A percentile compares a stretch with the other conserved stretches of the same genome.
phyloP scores from a whole-genome alignment of 2,113 vertebrate genomes.

The Azemiops feae region DNA sequence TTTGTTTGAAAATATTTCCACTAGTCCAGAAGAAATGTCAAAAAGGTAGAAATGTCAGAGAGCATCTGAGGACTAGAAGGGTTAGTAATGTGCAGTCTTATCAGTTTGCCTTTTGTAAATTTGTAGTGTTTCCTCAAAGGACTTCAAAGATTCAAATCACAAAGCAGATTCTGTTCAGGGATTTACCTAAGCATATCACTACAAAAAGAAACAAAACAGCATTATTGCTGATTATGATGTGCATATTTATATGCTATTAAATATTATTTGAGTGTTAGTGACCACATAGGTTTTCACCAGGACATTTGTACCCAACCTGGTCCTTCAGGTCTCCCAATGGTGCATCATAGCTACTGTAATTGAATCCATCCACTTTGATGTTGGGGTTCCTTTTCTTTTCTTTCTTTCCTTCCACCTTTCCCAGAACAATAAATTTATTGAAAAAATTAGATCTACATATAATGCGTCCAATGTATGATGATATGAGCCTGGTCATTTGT shows the following conservation, averaged over 20 bases:
- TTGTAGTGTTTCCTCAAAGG: not conserved
- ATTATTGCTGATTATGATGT: not conserved
- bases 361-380: not conserved
- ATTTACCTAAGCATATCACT: not conserved
- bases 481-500: not conserved
- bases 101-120: not conserved
- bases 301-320: not conserved
- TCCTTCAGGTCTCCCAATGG: not conserved
- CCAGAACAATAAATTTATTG: not conserved
- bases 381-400: not conserved
- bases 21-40: not conserved
- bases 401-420: not conserved
- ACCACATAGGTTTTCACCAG: not conserved
- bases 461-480: not conserved
- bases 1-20: not conserved
- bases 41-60: not conserved
- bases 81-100: not conserved
- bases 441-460: not conserved
- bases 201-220: not conserved
- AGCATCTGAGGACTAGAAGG: not conserved
- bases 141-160: not conserved
- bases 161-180: not conserved
- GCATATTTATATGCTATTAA: not conserved
- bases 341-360: not conserved
- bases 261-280: not conserved